These are phyloP conservation scores for Coryphaenoides rupestris DNA, from an alignment of 2,113 vertebrate genomes.

Conservation along the genomic window DNA sequence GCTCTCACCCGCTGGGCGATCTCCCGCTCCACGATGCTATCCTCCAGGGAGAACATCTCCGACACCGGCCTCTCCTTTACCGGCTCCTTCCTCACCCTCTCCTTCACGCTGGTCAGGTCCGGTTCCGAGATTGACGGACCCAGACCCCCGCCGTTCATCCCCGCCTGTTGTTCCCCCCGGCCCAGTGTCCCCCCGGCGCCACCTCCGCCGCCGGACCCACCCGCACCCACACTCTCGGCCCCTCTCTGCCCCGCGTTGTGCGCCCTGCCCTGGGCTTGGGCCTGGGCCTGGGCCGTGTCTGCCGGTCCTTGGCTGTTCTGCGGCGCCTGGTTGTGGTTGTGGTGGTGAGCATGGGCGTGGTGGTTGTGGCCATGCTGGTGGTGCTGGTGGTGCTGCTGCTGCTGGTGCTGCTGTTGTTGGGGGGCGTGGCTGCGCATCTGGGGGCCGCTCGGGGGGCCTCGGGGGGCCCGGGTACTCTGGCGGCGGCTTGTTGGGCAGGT, in stretches of 20 bases:
- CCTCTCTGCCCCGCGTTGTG: conserved; percentile 69
- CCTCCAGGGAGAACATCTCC: conserved; percentile 94
- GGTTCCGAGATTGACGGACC: conserved; percentile 95
- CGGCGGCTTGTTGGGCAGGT: conserved; percentile 93
- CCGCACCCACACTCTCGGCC: conserved; percentile 29
- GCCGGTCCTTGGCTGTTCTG: conserved; percentile 71
- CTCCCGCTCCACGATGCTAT: conserved; percentile 96
- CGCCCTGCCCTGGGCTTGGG: conserved; percentile 35
- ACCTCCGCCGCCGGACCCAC: conserved; percentile 20
- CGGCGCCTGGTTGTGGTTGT: conserved; percentile 60
- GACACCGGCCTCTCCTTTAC: conserved; percentile 95
- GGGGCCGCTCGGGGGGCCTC: conserved; percentile 75
- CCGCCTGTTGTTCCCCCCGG: conserved; percentile 81
- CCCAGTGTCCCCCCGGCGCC: conserved; percentile 69
- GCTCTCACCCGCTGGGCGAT: conserved; percentile 87
- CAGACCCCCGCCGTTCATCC: conserved; percentile 79
- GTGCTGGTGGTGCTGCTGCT: conserved; percentile 12
- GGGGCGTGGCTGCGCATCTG: conserved; percentile 71
- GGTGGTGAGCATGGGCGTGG: conserved; percentile 52
- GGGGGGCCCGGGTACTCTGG: conserved; percentile 91
- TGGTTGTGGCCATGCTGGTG: neutral
- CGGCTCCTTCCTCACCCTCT: conserved; percentile 90
- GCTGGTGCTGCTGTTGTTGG: conserved; percentile 48
- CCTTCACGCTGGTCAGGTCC: conserved; percentile 93
- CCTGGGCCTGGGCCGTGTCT: conserved; percentile 64